Conservation (phyloP, 2,888 invertebrate species). For the Microctonus brassicae region DNA sequence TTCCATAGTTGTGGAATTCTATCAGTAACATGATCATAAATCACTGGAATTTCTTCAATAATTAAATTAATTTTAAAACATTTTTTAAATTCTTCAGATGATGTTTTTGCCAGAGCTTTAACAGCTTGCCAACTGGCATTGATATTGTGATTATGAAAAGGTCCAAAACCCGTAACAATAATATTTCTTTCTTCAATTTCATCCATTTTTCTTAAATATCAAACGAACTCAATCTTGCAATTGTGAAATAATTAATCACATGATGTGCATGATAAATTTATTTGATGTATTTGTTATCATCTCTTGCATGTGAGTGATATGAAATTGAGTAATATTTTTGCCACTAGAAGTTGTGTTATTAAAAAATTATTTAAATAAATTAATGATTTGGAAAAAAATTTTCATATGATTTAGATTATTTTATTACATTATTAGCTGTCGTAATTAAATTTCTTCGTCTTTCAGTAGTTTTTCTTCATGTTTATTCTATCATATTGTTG, state of each 20-base stretch:
- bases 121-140: slow-evolving; percentile 91
- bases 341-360: background rate
- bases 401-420: too few species aligned
- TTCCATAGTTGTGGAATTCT: slow-evolving; percentile 79
- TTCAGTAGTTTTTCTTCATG: too few species aligned
- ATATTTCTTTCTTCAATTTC: background rate
- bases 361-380: too few species aligned
- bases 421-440: too few species aligned
- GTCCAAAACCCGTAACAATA: slow-evolving; percentile 85
- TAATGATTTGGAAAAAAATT: too few species aligned
- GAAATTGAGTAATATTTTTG: background rate
- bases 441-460: too few species aligned
- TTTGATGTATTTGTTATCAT: too few species aligned
- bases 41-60: slow-evolving; percentile 78
- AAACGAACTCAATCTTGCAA: background rate
- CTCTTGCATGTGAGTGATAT: background rate
- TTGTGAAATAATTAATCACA: background rate
- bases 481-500: too few species aligned
- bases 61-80: slow-evolving; percentile 73
- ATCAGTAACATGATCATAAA: slow-evolving; percentile 78
- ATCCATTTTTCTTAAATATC: background rate
- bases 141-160: slow-evolving; percentile 78
- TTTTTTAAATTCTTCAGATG: slow-evolving; percentile 70
- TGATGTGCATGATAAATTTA: background rate
- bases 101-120: slow-evolving; percentile 73